Percentiles rank a stretch among this genome's conserved stretches.
These are phyloP conservation scores for Rallus crepitans DNA, from an alignment of 2,797 vertebrate genomes.

Conservation along the genomic window DNA sequence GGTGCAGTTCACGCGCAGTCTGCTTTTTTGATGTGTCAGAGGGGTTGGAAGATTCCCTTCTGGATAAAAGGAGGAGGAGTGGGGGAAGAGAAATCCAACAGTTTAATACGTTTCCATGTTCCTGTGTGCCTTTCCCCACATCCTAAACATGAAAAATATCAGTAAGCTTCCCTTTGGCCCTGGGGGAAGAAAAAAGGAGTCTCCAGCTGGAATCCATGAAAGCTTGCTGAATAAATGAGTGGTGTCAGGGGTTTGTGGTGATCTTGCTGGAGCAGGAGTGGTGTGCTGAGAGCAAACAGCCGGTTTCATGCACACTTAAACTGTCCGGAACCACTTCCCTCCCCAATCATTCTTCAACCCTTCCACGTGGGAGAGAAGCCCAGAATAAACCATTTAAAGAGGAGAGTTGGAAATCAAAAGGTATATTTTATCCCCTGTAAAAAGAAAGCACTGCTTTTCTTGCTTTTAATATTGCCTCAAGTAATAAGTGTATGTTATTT, in stretches of 20 bases:
- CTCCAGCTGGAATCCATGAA: constrained; percentile 59
- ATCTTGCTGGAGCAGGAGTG: neutral
- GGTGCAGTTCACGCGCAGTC: neutral
- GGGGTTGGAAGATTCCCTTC: neutral
- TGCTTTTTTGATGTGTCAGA: neutral
- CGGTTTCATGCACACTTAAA: constrained; percentile 55
- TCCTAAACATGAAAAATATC: constrained; percentile 55
- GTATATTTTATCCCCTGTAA: neutral
- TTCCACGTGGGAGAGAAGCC: constrained; percentile 27
- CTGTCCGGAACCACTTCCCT: constrained; percentile 43
- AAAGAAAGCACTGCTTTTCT: neutral
- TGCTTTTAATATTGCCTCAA: neutral
- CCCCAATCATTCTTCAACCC: constrained; percentile 5
- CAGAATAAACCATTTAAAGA: neutral
- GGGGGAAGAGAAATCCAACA: neutral
- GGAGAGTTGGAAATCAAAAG: neutral
- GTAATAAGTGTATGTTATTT: neutral
- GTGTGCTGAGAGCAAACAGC: constrained; percentile 44
- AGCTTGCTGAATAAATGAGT: neutral
- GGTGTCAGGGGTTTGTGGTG: neutral
- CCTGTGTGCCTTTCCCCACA: neutral
- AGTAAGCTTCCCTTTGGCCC: constrained; percentile 18
- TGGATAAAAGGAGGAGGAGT: neutral
- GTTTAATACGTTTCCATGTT: neutral
- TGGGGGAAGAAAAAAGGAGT: neutral